These are phyloP conservation scores for Hemibagrus wyckioides DNA, from an alignment of 2,113 vertebrate species.

Conservation along the genomic window DNA sequence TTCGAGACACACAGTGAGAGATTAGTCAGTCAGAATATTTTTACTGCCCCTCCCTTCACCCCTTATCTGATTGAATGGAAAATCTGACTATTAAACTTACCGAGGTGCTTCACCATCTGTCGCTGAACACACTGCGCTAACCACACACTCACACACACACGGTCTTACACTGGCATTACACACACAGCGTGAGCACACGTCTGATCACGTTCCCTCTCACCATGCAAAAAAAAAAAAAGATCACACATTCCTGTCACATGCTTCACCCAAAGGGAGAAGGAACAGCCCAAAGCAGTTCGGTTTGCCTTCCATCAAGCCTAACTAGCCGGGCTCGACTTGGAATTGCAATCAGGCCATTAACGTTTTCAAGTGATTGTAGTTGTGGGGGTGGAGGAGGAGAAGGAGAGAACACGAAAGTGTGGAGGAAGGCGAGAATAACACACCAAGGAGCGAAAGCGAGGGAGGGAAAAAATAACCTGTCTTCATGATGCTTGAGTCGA, in stretches of 20 bases:
- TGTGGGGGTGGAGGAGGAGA: background rate
- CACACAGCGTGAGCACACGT: background rate
- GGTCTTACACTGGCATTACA: slow-evolving; percentile 4
- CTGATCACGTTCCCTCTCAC: background rate
- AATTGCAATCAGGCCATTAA: slow-evolving; percentile 19
- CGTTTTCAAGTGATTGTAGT: slow-evolving; percentile 4
- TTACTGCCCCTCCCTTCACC: slow-evolving; percentile 65
- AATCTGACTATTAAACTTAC: slow-evolving; percentile 75
- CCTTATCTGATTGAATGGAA: slow-evolving; percentile 71
- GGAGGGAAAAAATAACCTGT: background rate
- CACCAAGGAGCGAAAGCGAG: background rate
- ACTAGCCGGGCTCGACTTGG: background rate
- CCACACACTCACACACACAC: slow-evolving; percentile 28
- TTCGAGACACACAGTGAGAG: slow-evolving; percentile 51
- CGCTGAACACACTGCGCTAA: slow-evolving; percentile 52
- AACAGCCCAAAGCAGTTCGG: background rate
- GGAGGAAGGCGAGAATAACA: slow-evolving; percentile 10
- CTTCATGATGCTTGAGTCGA: background rate
- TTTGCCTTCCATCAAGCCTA: slow-evolving; percentile 1
- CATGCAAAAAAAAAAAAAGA: background rate
- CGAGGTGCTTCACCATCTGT: slow-evolving; percentile 75
- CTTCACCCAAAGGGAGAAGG: background rate
- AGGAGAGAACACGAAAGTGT: background rate
- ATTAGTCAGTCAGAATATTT: slow-evolving; percentile 73
- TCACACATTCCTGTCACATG: slow-evolving; percentile 32